A percentile compares a stretch with the other conserved stretches of the same genome.
These are phyloP conservation scores for Calidris pugnax DNA, from an alignment of 2,113 vertebrate species.

Conservation along the genomic window DNA sequence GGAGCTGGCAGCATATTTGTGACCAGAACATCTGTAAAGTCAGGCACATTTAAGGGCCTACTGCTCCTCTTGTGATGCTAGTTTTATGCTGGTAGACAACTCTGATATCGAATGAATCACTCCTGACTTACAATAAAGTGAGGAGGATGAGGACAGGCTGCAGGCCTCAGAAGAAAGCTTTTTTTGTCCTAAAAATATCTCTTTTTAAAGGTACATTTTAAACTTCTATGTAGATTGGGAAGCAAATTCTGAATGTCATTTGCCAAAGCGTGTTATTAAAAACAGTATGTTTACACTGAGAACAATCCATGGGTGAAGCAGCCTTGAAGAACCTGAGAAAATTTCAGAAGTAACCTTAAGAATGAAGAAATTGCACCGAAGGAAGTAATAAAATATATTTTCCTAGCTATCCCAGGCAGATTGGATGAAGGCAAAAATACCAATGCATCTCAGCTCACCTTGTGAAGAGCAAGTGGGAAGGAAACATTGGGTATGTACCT, in stretches of 20 bases:
- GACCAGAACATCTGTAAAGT: neutral
- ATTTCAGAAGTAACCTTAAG: neutral
- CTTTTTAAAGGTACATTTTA: neutral
- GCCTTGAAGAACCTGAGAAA: neutral
- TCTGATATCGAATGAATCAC: neutral
- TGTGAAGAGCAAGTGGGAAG: neutral
- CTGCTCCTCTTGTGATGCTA: neutral
- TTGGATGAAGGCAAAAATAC: neutral
- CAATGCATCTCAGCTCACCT: neutral
- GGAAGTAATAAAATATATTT: neutral
- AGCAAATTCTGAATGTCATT: neutral
- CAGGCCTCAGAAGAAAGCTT: neutral
- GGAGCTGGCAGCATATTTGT: neutral
- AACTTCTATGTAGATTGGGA: neutral
- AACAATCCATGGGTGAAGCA: fast-evolving
- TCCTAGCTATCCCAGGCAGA: neutral
- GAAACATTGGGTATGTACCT: neutral
- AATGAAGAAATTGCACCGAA: neutral
- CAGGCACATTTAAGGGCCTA: neutral
- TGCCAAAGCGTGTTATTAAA: neutral
- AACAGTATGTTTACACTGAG: neutral
- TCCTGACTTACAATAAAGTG: neutral
- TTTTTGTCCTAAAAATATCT: neutral
- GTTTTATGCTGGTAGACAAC: neutral
- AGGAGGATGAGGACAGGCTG: neutral